Evolutionary conservation across 2,797 vertebrate genomes (phyloP), one percentile per base, ranked within the genome.

Genomic region (Myiotriccus ornatus): DNA sequence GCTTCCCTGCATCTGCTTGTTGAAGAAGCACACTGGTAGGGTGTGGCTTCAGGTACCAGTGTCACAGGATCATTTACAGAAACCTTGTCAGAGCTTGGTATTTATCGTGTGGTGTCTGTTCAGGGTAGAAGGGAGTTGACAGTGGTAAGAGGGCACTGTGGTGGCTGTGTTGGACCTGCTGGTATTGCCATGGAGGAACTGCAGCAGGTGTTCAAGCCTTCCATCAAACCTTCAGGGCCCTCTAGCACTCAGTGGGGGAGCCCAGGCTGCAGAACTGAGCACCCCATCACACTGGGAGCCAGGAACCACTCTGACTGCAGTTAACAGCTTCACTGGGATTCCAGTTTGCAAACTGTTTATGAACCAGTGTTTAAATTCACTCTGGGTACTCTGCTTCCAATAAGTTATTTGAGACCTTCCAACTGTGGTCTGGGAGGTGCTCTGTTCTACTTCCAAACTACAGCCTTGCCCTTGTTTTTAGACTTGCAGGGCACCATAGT

Each of bases 251-350:
- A 0, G 1, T 21, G 63, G 21, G 60, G 47, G 6, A 83, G 2
- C 43, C 24, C 6, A 15, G 28, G 53, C 53, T 67, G 39, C 9
- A 22, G 41, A 32, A n/a, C 56, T 41, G 37, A 83, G 50, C 10
- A 0, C 27, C 37, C 34, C 0, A 0, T 60, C n/a, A 3, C 47
- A n/a, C 25, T 0, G 0, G 35, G 74, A 86, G 60, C 46, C 1
- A 1, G 32, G 0, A 0, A 20, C 30, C 10, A 2, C 35, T 70
- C 44, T 44, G 64, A 18, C 35, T 2, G 0, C 14, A 15, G 53
- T 57, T 25, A 7, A 28, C 62, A 23, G 30, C 60, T 53, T 39
- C 46, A 20, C 56, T 94, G 71, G 30, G 71, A 87, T 83, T 83
- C 69, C 62, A 91, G 75, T n/a, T 85, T 1, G 0, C 47, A 84